phyloP scores from a whole-genome alignment of 2,888 invertebrate species.

The Anodontia alba region DNA sequence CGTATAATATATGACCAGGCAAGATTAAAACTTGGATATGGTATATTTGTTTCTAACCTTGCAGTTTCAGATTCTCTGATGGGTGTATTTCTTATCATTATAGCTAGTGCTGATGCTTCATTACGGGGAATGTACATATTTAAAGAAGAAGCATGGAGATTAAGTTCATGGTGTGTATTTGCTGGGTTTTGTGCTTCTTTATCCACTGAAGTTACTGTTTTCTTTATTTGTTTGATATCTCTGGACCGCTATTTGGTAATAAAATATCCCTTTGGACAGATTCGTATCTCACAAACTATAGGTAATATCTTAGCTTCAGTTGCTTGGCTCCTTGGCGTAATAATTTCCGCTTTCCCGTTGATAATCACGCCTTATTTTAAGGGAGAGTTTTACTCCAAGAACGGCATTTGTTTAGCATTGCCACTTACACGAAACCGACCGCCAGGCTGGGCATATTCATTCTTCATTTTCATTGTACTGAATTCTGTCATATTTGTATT shows the following conservation, averaged over 20 bases:
- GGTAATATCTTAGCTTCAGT: conserved; percentile 59
- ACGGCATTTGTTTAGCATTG: conserved; percentile 80
- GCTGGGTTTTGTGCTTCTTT: conserved; percentile 64
- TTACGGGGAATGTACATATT: conserved; percentile 59
- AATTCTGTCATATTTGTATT: conserved; percentile 74
- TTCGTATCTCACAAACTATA: conserved; percentile 59
- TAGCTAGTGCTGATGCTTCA: conserved; percentile 60
- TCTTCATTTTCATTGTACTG: conserved; percentile 78
- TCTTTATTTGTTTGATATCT: conserved; percentile 88
- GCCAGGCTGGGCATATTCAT: conserved; percentile 78
- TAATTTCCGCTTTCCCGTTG: conserved; percentile 78
- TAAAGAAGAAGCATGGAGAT: conserved; percentile 50
- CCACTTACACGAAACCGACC: conserved; percentile 71
- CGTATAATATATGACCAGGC: conserved; percentile 23
- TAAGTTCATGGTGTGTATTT: conserved; percentile 57
- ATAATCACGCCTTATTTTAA: conserved; percentile 76
- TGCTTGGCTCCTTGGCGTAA: conserved; percentile 73
- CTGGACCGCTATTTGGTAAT: conserved; percentile 89
- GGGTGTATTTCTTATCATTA: conserved; percentile 41
- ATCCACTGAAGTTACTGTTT: conserved; percentile 88
- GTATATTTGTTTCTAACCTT: conserved; percentile 49
- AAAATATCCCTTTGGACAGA: conserved; percentile 86
- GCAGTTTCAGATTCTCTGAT: conserved; percentile 44
- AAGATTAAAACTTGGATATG: conserved; percentile 41
- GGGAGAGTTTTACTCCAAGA: conserved; percentile 77